A percentile compares a stretch with the other conserved stretches of the same genome.
Evolutionary conservation across 2,888 invertebrate species (phyloP).

Genomic region (Nephrotoma flavescens): DNA sequence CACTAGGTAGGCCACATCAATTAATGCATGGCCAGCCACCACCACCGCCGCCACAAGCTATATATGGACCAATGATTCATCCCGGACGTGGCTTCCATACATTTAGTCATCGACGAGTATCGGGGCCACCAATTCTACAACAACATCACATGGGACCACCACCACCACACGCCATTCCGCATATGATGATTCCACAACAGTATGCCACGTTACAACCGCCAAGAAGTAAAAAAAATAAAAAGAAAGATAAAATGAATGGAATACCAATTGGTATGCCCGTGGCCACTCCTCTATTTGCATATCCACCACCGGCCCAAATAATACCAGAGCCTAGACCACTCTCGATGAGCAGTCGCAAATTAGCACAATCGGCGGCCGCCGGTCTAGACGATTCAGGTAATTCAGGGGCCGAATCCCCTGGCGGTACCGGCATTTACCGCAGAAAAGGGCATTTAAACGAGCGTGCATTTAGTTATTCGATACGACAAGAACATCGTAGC

Average conservation of each 20-base stretch:
- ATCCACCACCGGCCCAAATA: conserved; percentile 40
- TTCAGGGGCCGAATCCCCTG: conserved; percentile 39
- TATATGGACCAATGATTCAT: conserved; percentile 26
- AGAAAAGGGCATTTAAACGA: conserved; percentile 87
- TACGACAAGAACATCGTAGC: conserved; percentile 83
- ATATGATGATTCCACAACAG: conserved; percentile 37
- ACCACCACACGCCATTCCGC: conserved; percentile 26
- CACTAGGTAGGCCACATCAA: conserved; percentile 24
- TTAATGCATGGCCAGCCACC: conserved; percentile 26
- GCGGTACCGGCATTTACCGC: conserved; percentile 72
- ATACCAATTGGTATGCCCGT: conserved; percentile 34
- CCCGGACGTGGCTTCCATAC: conserved; percentile 35
- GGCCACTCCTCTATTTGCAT: conserved; percentile 34
- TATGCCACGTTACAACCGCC: conserved; percentile 49
- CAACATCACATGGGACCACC: conserved; percentile 28
- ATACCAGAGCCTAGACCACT: conserved; percentile 41
- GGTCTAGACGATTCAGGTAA: conserved; percentile 39
- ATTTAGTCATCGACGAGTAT: conserved; percentile 32
- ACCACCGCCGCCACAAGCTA: conserved; percentile 25
- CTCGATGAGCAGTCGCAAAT: conserved; percentile 38
- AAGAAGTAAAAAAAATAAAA: conserved; percentile 37
- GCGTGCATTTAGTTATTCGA: conserved; percentile 85
- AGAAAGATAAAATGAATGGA: conserved; percentile 29
- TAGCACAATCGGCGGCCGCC: conserved; percentile 54
- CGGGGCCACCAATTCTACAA: conserved; percentile 20